phyloP scores from a whole-genome alignment of 2,888 invertebrate genomes.

The Tetranychus piercei region DNA sequence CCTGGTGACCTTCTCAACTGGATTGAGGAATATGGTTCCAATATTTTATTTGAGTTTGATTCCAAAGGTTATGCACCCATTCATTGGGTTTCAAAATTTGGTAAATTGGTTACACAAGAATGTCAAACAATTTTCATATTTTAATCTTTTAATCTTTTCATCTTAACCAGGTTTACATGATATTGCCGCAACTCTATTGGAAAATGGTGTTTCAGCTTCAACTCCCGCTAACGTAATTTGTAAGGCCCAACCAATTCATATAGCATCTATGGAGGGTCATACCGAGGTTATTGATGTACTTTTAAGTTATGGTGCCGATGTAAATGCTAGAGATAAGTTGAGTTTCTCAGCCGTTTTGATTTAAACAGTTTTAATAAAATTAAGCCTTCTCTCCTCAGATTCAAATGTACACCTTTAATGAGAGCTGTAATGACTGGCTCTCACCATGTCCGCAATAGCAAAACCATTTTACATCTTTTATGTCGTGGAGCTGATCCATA shows the following conservation, averaged over 20 bases:
- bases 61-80: too few species aligned
- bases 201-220: too few species aligned
- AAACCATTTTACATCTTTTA: conserved; percentile 9
- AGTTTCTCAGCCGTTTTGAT: neutral
- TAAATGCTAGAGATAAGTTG: neutral
- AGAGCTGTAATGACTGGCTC: conserved; percentile 11
- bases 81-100: too few species aligned
- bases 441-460: neutral
- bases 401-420: conserved; percentile 10
- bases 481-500: conserved; percentile 5
- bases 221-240: too few species aligned
- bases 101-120: too few species aligned
- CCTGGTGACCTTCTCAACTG: too few species aligned
- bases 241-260: neutral
- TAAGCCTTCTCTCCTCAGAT: neutral
- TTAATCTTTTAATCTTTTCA: too few species aligned
- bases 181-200: too few species aligned
- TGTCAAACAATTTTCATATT: too few species aligned
- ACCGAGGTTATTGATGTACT: neutral
- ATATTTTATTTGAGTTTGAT: too few species aligned
- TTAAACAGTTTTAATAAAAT: neutral
- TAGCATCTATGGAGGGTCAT: neutral
- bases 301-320: neutral
- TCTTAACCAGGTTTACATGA: too few species aligned
- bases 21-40: too few species aligned